These are phyloP conservation scores for Myiagra hebetior DNA, from an alignment of 2,113 vertebrate species.

Conservation along the genomic window DNA sequence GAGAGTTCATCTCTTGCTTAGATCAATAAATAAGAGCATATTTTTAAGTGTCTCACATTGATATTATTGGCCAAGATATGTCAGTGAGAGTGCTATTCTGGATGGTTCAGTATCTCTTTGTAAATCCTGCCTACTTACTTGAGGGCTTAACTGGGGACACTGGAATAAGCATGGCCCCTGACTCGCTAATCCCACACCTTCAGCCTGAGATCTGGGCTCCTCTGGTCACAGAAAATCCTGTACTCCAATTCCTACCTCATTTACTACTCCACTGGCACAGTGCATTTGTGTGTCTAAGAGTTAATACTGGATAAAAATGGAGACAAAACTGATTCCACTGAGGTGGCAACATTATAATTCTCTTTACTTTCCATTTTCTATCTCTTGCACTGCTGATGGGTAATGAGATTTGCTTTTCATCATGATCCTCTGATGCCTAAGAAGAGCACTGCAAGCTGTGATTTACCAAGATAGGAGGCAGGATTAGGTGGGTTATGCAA, in stretches of 20 bases:
- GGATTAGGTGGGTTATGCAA: conserved; percentile 30
- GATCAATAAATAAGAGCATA: neutral
- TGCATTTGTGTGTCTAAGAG: neutral
- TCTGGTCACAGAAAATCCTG: neutral
- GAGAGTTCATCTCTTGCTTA: neutral
- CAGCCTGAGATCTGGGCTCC: neutral
- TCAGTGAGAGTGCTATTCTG: neutral
- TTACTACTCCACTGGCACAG: neutral
- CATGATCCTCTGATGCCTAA: neutral
- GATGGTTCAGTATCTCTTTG: neutral
- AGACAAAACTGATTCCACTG: neutral
- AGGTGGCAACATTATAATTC: neutral
- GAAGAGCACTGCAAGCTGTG: neutral
- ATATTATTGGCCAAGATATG: neutral
- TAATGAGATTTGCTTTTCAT: conserved; percentile 47
- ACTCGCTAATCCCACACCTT: neutral
- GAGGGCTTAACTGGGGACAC: neutral
- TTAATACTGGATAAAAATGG: neutral
- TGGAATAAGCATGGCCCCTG: neutral
- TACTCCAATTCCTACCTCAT: neutral
- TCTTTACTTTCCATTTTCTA: neutral
- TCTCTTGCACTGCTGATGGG: neutral
- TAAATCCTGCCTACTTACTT: neutral
- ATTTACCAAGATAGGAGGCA: neutral
- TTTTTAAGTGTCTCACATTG: neutral